Conservation (phyloP, 2,888 invertebrate genomes). For the Tethea ocularis region DNA sequence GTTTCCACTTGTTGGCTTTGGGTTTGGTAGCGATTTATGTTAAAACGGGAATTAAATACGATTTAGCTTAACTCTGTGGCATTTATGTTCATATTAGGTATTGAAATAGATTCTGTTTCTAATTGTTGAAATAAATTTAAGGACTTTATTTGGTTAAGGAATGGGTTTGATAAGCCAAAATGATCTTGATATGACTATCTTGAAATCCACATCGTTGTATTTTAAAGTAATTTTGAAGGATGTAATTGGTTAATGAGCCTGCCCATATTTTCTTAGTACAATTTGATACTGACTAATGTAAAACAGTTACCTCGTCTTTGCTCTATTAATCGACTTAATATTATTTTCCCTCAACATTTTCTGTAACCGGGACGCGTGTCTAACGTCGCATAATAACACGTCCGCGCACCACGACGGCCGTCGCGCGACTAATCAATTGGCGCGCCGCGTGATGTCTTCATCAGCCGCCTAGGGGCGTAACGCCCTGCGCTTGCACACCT, state of each 20-base stretch:
- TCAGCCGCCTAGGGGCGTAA: constrained; percentile 78
- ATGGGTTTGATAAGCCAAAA: neutral
- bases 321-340: neutral
- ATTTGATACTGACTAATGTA: neutral
- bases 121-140: neutral
- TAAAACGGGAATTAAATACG: neutral
- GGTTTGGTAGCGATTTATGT: constrained; percentile 3
- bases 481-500: constrained; percentile 70
- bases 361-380: constrained; percentile 68
- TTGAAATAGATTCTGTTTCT: neutral
- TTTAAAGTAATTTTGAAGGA: too few relatives aligned
- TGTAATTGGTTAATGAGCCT: too few relatives aligned
- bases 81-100: neutral
- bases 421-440: constrained; percentile 83
- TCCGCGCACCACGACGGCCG: constrained; percentile 62
- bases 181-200: too few relatives aligned
- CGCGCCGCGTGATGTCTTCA: constrained; percentile 81
- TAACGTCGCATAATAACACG: constrained; percentile 80
- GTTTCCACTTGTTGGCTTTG: constrained; percentile 1
- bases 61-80: neutral
- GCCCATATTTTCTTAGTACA: neutral
- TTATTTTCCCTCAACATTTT: constrained; percentile 33
- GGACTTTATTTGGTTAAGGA: neutral
- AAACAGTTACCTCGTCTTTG: neutral
- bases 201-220: too few relatives aligned